phyloP scores from a whole-genome alignment of 2,113 vertebrate species.

The Hippocampus comes region DNA sequence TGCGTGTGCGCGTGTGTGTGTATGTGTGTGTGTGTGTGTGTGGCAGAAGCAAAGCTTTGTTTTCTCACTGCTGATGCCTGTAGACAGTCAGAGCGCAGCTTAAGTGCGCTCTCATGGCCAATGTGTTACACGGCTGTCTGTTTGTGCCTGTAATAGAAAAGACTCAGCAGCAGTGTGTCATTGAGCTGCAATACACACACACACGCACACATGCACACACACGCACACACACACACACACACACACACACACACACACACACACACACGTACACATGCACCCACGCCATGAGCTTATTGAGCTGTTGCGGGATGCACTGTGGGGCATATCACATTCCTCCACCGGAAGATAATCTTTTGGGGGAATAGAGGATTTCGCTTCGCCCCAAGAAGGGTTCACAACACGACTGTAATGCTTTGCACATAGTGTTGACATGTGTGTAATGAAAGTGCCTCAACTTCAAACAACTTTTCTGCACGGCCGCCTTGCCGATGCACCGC shows the following conservation, averaged over 20 bases:
- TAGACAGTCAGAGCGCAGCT: conserved; percentile 53
- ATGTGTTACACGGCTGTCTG: conserved; percentile 57
- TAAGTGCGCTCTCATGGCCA: conserved; percentile 62
- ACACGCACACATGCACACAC: conserved; percentile 7
- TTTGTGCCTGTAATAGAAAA: conserved; percentile 61
- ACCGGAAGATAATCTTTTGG: conserved; percentile 51
- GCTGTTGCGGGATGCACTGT: conserved; percentile 34
- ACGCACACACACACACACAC: too few relatives aligned
- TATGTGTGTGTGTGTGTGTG: conserved; percentile 69
- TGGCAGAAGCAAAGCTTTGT: conserved; percentile 76
- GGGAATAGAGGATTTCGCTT: conserved; percentile 49
- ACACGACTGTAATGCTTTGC: conserved; percentile 52
- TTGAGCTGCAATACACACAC: conserved; percentile 1
- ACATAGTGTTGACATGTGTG: conserved; percentile 65
- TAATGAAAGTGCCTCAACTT: conserved; percentile 66
- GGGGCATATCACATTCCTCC: conserved; percentile 43
- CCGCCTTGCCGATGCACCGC: conserved; percentile 36
- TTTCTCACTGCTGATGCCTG: conserved; percentile 72
- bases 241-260: too few relatives aligned
- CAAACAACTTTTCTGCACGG: conserved; percentile 47
- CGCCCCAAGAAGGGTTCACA: conserved; percentile 29
- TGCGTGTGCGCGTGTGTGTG: conserved; percentile 50
- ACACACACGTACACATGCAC: not conserved
- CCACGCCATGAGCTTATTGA: conserved; percentile 45
- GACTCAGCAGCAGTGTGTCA: conserved; percentile 47